Percentiles rank a stretch among this genome's conserved stretches.
These are phyloP conservation scores for Hyphantria cunea DNA, from an alignment of 1,140 invertebrate species.

Conservation along the genomic window DNA sequence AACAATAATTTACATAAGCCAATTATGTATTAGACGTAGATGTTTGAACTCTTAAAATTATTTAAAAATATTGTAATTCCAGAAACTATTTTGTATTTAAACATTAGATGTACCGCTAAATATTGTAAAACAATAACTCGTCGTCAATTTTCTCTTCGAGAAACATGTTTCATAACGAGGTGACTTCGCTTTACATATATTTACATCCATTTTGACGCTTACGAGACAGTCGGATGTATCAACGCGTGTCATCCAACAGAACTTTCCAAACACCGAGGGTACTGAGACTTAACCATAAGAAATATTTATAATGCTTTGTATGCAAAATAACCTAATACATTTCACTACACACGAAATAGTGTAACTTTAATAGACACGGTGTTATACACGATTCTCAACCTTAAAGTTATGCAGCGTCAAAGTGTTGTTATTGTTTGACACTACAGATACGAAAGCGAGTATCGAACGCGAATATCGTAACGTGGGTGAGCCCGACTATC, in stretches of 20 bases:
- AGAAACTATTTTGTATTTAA: conserved; percentile 1
- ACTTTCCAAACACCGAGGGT: conserved; percentile 65
- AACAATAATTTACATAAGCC: too few species aligned
- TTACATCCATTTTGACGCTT: conserved; percentile 61
- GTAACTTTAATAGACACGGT: conserved; percentile 47
- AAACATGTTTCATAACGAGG: conserved; percentile 63
- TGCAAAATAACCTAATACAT: conserved; percentile 71
- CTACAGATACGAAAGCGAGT: conserved; percentile 30
- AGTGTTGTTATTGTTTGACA: conserved; percentile 35
- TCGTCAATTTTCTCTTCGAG: conserved; percentile 43
- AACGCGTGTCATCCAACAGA: conserved; percentile 60
- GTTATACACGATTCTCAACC: conserved; percentile 55
- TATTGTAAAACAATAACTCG: conserved; percentile 17
- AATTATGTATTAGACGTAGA: too few species aligned
- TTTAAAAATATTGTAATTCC: too few species aligned
- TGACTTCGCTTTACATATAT: conserved; percentile 63
- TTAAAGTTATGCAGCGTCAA: conserved; percentile 41
- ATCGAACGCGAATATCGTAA: conserved; percentile 36
- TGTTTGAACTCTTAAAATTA: too few species aligned
- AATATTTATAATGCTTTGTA: conserved; percentile 80
- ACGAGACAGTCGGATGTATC: conserved; percentile 57
- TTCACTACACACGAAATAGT: conserved; percentile 45
- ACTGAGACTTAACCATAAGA: conserved; percentile 60
- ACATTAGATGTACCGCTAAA: conserved; percentile 1
- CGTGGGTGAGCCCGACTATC: conserved; percentile 49